Evolutionary conservation across 2,113 vertebrate genomes (phyloP).

Genomic region (Pterophyllum scalare): DNA sequence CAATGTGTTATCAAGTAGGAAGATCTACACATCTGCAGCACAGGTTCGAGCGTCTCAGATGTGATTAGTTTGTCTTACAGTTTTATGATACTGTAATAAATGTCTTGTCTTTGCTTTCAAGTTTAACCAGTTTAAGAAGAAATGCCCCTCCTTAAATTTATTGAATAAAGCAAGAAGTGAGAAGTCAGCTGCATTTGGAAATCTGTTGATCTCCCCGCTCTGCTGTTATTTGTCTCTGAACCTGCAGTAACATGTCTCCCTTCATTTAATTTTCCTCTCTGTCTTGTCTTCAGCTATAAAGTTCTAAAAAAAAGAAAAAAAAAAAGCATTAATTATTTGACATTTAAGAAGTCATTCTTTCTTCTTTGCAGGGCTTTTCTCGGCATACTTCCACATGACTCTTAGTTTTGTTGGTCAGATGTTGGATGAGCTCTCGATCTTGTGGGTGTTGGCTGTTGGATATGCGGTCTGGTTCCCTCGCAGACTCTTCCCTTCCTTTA

Average conservation of each 20-base stretch:
- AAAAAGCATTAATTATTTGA: not conserved
- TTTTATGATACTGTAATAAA: not conserved
- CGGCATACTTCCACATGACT: constrained; percentile 95
- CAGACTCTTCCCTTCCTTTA: constrained; percentile 85
- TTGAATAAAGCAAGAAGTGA: not conserved
- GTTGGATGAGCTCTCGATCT: constrained; percentile 93
- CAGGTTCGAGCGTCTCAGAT: not conserved
- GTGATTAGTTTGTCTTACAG: not conserved
- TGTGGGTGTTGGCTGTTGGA: constrained; percentile 87
- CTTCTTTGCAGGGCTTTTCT: constrained; percentile 85
- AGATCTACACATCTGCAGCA: not conserved
- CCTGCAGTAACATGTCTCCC: not conserved
- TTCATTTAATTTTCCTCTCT: not conserved
- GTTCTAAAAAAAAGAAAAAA: not conserved
- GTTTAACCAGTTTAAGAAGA: not conserved
- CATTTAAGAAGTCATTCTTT: not conserved
- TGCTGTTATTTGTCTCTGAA: not conserved
- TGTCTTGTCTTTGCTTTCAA: too few species aligned
- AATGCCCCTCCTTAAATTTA: not conserved
- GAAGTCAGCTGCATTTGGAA: not conserved
- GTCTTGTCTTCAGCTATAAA: fast-evolving
- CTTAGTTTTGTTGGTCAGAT: constrained; percentile 94
- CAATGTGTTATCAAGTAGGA: not conserved
- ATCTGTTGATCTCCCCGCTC: not conserved
- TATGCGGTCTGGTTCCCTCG: constrained; percentile 91